Evolutionary conservation across 1,140 invertebrate species (phyloP), one percentile per base, ranked within the genome.

Genomic region (Heliothis virescens): DNA sequence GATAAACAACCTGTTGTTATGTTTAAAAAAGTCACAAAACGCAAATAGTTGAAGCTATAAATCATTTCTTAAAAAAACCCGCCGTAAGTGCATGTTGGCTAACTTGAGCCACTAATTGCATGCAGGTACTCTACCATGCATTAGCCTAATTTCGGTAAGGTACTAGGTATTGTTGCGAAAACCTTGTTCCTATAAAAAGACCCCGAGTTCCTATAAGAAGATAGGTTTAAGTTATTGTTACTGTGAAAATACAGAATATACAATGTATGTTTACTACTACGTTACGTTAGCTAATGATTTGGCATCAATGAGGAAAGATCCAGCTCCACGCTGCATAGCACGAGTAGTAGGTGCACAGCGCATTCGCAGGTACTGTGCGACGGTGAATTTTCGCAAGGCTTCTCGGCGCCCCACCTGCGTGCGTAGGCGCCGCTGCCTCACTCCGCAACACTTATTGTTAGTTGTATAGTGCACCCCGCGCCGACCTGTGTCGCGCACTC

Each of bases 351-450:
- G 55, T 41, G 65, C 57, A 34, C 12, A 11, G 71, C 29, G 62
- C 57, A 73, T 11, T 21, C 41, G 55, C 67, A 65, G 63, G 73
- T 77, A 74, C 52, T 41, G 34, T 41, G 50, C 82, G 74, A 82
- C 82, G 84, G 83, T 79, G 85, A 62, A 86, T 92, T 93, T 94
- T 94, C 89, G 91, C 92, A 93, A 94, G 93, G 92, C 92, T 94
- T 87, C 83, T 77, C 85, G 85, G 90, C 90, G 85, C 90, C 91
- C 92, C 91, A 86, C 89, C 89, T 41, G 82, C 74, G 53, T 86
- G 85, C 84, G 89, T 82, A 73, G 82, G 84, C 84, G 85, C 87
- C 67, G 80, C 84, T 82, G 72, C 77, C 67, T 69, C 82, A 79
- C 84, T 84, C 81, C 48, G 75, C 82, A 82, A 26, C 63, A 84